Conservation (phyloP, 1,140 invertebrate species). For the Matsumurasca onukii region DNA sequence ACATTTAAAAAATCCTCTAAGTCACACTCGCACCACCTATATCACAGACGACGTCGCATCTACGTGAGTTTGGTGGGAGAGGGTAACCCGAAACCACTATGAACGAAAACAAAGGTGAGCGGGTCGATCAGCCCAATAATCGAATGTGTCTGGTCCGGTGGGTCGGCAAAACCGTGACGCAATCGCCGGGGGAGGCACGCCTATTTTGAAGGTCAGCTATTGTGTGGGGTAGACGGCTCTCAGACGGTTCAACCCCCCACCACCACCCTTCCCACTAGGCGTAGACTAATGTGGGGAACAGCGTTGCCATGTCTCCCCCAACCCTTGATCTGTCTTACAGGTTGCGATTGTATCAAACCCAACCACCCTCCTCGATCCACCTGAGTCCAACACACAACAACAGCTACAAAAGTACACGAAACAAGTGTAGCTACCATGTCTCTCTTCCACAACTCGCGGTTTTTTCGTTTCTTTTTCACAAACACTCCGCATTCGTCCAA, state of each 20-base stretch:
- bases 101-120: not conserved
- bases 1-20: no score
- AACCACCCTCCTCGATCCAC: not conserved
- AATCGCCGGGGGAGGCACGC: constrained; percentile 20
- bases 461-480: no score
- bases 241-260: constrained; percentile 26
- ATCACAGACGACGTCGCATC: no score
- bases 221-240: constrained; percentile 28
- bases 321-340: not conserved
- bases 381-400: no score
- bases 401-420: no score
- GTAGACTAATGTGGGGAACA: no score
- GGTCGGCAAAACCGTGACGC: constrained; percentile 13
- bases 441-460: no score
- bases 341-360: constrained; percentile 21
- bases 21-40: no score
- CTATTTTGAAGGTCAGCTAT: constrained; percentile 29
- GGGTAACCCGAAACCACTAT: no score
- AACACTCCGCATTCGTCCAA: no score
- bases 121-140: not conserved
- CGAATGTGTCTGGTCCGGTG: not conserved
- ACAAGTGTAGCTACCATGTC: no score
- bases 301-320: constrained; percentile 21
- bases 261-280: not conserved
- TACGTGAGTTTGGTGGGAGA: no score